phyloP scores from a whole-genome alignment of 2,113 vertebrate species.

The Castor canadensis region DNA sequence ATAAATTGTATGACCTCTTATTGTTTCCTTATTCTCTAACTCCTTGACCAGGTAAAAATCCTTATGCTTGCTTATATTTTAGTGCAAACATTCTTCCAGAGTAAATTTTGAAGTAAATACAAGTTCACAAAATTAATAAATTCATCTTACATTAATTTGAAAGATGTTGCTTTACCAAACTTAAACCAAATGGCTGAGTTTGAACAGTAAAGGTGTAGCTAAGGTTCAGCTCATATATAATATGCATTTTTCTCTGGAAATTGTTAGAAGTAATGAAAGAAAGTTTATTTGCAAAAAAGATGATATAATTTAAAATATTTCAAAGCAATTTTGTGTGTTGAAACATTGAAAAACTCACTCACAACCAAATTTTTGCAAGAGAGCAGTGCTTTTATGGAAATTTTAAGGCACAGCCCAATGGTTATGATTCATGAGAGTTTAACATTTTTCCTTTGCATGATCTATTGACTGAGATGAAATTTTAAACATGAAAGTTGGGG shows the following conservation, averaged over 20 bases:
- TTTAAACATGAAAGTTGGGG: neutral
- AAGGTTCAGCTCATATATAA: neutral
- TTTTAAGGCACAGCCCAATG: neutral
- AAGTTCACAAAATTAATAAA: neutral
- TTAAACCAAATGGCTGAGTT: neutral
- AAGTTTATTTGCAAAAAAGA: neutral
- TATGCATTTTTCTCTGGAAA: neutral
- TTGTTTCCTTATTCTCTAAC: neutral
- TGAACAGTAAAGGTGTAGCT: neutral
- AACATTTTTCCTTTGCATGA: neutral
- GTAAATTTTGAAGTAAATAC: neutral
- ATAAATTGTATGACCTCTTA: fast-evolving
- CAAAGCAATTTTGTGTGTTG: neutral
- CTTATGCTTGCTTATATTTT: neutral
- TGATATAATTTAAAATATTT: neutral
- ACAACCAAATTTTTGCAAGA: neutral
- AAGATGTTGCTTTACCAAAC: neutral
- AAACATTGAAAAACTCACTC: neutral
- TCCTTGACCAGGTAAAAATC: neutral
- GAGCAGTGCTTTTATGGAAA: neutral
- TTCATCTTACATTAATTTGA: neutral
- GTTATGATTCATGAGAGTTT: neutral
- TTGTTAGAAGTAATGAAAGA: neutral
- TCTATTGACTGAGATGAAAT: neutral
- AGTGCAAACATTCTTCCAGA: neutral